These are phyloP conservation scores for Silurus asotus DNA, from an alignment of 2,113 vertebrate genomes.

Conservation along the genomic window DNA sequence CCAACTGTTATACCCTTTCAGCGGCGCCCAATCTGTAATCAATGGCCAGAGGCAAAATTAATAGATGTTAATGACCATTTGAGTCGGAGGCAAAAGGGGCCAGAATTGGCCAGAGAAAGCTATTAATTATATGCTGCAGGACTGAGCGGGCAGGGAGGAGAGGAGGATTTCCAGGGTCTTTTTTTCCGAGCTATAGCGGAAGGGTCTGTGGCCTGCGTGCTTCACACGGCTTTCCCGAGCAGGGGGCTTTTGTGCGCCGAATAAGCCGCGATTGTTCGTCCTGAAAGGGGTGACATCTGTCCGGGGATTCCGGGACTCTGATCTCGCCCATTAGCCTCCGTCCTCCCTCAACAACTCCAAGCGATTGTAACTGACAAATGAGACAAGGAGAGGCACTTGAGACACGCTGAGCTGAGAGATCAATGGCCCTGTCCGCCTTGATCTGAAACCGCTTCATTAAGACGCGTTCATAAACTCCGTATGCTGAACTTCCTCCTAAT, in stretches of 20 bases:
- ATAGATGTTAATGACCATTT: conserved; percentile 75
- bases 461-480: conserved; percentile 36
- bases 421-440: conserved; percentile 51
- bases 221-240: conserved; percentile 71
- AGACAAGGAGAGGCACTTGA: conserved; percentile 48
- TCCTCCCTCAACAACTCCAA: conserved; percentile 50
- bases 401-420: conserved; percentile 48
- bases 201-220: conserved; percentile 59
- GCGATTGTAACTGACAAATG: conserved; percentile 58
- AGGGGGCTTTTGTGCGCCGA: conserved; percentile 55
- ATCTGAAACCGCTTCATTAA: conserved; percentile 49
- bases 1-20: conserved; percentile 73
- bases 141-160: conserved; percentile 54
- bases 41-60: conserved; percentile 78
- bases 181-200: conserved; percentile 45
- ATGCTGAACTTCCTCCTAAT: conserved; percentile 27
- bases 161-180: conserved; percentile 32
- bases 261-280: conserved; percentile 66
- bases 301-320: conserved; percentile 66
- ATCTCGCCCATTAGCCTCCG: conserved; percentile 51
- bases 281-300: conserved; percentile 74
- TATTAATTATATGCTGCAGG: conserved; percentile 73
- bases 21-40: conserved; percentile 58
- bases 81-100: conserved; percentile 70
- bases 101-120: conserved; percentile 69